Percentiles rank a stretch among this genome's conserved stretches.
These are phyloP conservation scores for Agriotes lineatus DNA, from an alignment of 2,888 invertebrate genomes.

Conservation along the genomic window DNA sequence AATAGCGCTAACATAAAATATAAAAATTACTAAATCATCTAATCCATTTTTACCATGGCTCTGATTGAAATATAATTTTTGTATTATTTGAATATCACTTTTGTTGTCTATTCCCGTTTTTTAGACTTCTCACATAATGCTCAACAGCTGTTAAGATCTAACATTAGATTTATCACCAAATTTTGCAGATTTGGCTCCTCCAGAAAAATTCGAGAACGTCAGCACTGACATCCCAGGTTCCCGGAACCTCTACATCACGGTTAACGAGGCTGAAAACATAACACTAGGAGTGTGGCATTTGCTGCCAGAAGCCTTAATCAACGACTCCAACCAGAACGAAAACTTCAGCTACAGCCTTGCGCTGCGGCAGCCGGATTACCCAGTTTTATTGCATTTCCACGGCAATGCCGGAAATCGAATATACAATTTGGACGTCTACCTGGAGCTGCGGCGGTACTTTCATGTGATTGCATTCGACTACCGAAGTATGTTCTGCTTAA, in stretches of 20 bases:
- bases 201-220: slow-evolving; percentile 14
- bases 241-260: slow-evolving; percentile 77
- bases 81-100: no score
- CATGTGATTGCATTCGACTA: slow-evolving; percentile 88
- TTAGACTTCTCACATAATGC: no score
- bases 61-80: no score
- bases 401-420: slow-evolving; percentile 81
- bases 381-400: slow-evolving; percentile 77
- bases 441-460: slow-evolving; percentile 76
- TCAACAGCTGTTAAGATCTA: no score
- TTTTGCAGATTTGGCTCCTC: neutral
- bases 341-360: slow-evolving; percentile 45
- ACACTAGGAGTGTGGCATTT: slow-evolving; percentile 79
- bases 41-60: no score
- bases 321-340: slow-evolving; percentile 53
- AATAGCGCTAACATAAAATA: no score
- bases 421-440: slow-evolving; percentile 79
- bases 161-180: no score
- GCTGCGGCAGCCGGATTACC: slow-evolving; percentile 68
- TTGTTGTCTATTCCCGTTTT: no score
- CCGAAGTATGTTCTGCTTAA: slow-evolving; percentile 73
- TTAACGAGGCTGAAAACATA: slow-evolving; percentile 65
- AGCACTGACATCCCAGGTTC: slow-evolving; percentile 70
- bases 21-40: no score
- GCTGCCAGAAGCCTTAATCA: slow-evolving; percentile 70